These are phyloP conservation scores for Drosophila fulvimacula DNA, from an alignment of 2,888 invertebrate genomes.

Conservation along the genomic window DNA sequence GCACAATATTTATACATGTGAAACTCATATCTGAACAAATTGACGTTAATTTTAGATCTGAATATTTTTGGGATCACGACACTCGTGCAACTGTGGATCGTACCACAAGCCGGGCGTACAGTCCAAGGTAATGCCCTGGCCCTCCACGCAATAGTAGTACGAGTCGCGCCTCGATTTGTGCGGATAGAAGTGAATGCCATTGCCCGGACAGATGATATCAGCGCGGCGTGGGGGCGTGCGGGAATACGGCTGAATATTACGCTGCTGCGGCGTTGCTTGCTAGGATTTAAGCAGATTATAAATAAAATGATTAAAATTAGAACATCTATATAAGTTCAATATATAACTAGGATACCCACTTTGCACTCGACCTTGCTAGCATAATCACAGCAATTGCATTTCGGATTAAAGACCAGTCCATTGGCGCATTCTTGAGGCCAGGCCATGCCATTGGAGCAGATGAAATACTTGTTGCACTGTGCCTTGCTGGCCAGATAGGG, in stretches of 20 bases:
- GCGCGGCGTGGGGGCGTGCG: constrained; percentile 79
- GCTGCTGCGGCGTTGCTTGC: constrained; percentile 61
- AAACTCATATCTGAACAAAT: not conserved
- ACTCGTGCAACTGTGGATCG: constrained; percentile 67
- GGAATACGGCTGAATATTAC: constrained; percentile 75
- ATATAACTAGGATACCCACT: constrained; percentile 52
- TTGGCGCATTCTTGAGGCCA: constrained; percentile 64
- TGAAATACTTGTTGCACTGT: constrained; percentile 73
- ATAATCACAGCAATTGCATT: constrained; percentile 72
- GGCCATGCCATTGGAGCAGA: constrained; percentile 80
- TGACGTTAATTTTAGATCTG: not conserved
- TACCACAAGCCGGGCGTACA: constrained; percentile 82
- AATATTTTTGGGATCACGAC: constrained; percentile 73
- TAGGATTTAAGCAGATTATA: not conserved
- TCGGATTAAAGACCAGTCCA: constrained; percentile 70
- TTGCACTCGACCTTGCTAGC: constrained; percentile 61
- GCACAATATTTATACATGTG: not conserved
- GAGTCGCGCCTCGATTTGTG: constrained; percentile 64
- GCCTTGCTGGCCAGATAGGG: constrained; percentile 71
- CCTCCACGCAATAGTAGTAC: constrained; percentile 82
- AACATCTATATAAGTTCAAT: not conserved
- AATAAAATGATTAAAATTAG: not conserved
- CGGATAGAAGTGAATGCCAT: constrained; percentile 73
- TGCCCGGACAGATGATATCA: constrained; percentile 75
- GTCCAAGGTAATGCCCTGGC: constrained; percentile 79